phyloP scores from a whole-genome alignment of 2,113 vertebrate species.

The Mellivora capensis region DNA sequence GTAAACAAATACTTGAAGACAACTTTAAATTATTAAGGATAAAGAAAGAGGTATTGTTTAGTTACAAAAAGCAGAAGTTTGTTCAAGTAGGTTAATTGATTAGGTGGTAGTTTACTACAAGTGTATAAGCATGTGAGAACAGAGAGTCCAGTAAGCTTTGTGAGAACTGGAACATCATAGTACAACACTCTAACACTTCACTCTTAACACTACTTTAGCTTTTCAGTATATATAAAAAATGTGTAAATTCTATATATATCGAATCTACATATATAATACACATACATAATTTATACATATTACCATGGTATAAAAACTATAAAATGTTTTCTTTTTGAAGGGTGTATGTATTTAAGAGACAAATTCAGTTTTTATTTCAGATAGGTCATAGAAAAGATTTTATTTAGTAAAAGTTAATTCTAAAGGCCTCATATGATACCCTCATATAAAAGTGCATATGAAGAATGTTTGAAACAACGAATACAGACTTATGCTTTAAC shows the following conservation, averaged over 20 bases:
- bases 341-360: not conserved
- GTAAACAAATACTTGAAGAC: not conserved
- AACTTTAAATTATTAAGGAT: not conserved
- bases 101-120: not conserved
- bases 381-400: not conserved
- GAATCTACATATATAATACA: not conserved
- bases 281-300: not conserved
- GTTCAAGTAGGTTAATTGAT: not conserved
- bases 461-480: not conserved
- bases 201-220: not conserved
- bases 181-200: not conserved
- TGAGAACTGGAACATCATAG: not conserved
- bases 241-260: not conserved
- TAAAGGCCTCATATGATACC: not conserved
- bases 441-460: not conserved
- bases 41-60: not conserved
- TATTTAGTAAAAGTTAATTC: conserved; percentile 22
- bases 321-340: not conserved
- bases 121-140: not conserved
- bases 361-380: not conserved
- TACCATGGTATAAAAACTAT: not conserved
- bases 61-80: not conserved
- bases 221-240: not conserved
- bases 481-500: not conserved
- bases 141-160: not conserved